A percentile compares a stretch with the other conserved stretches of the same genome.
phyloP scores from a whole-genome alignment of 2,888 invertebrate species.

The Cataglyphis rosenhaueri region DNA sequence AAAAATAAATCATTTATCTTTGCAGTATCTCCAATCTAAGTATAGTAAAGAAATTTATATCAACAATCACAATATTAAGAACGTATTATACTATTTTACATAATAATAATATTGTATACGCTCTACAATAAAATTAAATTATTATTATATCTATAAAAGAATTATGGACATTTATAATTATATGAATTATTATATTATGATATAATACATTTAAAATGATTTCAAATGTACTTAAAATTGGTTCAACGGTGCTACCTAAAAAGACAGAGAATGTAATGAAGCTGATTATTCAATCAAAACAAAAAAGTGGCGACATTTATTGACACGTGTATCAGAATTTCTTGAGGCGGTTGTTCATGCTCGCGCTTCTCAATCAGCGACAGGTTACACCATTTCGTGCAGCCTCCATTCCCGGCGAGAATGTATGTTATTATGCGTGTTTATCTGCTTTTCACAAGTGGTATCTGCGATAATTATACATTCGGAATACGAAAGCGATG shows the following conservation, averaged over 20 bases:
- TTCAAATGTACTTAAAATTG: conserved; percentile 8
- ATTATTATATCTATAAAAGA: conserved; percentile 11
- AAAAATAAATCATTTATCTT: too few relatives aligned
- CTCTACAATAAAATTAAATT: neutral
- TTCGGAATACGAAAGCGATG: conserved; percentile 47
- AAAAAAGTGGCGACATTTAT: conserved; percentile 27
- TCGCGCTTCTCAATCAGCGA: conserved; percentile 29
- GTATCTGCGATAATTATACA: conserved; percentile 66
- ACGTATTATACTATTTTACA: neutral
- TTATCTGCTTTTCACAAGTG: conserved; percentile 48
- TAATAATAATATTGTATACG: conserved; percentile 2
- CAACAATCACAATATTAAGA: neutral
- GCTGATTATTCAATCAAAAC: conserved; percentile 31
- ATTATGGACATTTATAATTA: conserved; percentile 20
- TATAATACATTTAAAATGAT: neutral
- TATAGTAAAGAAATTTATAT: neutral
- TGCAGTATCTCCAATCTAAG: neutral
- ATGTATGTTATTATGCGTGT: conserved; percentile 57
- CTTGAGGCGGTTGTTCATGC: conserved; percentile 5
- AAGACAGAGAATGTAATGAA: conserved; percentile 16
- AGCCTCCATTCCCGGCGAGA: neutral
- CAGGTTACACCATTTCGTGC: conserved; percentile 29
- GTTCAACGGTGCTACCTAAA: neutral
- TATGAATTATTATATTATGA: neutral
- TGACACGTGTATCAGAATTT: conserved; percentile 20